Evolutionary conservation across 2,113 vertebrate species (phyloP), one percentile per base, ranked within the genome.

Genomic region (Maccullochella peelii): DNA sequence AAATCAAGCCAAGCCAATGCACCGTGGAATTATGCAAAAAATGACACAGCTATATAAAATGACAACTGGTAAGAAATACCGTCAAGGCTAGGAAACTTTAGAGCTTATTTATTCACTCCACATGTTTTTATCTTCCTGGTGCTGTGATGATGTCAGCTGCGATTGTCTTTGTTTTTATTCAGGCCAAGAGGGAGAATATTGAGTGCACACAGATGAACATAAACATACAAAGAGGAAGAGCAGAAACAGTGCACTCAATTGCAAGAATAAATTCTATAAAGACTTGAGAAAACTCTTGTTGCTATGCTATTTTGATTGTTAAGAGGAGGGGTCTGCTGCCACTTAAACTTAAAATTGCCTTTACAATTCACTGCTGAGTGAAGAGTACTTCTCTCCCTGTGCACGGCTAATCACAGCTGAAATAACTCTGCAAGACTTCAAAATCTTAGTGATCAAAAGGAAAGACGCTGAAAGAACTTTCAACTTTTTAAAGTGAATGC

Each of bases 11-110:
- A 20, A 74, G 86, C 84, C 86, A 92, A 91, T 90, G 89, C 82
- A 83, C 78, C 87, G 71, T 94, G 88, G 90, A 92, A 92, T 93
- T 94, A 92, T 92, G 92, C 87, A 88, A 88, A 89, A 89, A 90
- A 74, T 73, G 89, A 93, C 85, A 89, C 62, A 27, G 83, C 87
- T 83, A 79, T 78, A 87, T 74, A 65, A 91, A 93, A 91, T 78
- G 90, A 90, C 91, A 90, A 88, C 67, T 82, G 72, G 71, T 72
- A 50, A 84, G 79, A 92, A 91, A 88, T 73, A 76, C 76, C 21
- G 82, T 86, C 84, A 49, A 83, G 74, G 84, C 78, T 27, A 73
- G 74, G 89, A 92, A 85, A 89, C 88, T 80, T 89, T 73, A 68
- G 83, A 73, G 82, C 86, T 77, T 91, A 86, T 94, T 92, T 90